Evolutionary conservation across 2,113 vertebrate genomes (phyloP).

Genomic region (Puffinus mauretanicus): DNA sequence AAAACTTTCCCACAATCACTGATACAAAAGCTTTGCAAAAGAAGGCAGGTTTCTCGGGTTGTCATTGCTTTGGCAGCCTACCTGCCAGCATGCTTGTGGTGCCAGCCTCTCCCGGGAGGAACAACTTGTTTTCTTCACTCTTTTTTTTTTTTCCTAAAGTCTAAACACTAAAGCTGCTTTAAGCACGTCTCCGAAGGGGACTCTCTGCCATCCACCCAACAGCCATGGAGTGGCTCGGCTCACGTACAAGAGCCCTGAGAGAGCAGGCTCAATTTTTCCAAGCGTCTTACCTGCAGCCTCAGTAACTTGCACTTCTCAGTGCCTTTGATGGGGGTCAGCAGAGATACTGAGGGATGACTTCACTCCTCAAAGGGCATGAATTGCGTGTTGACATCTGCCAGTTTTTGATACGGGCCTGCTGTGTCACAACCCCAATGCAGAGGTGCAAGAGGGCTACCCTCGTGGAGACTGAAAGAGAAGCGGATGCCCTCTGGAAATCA

Average conservation of each 20-base stretch:
- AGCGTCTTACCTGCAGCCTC: not conserved
- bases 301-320: not conserved
- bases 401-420: not conserved
- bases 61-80: not conserved
- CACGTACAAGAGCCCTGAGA: not conserved
- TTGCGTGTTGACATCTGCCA: not conserved
- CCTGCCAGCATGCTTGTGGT: not conserved
- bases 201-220: not conserved
- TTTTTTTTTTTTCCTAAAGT: accelerated
- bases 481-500: not conserved
- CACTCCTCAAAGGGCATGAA: not conserved
- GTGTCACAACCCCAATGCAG: not conserved
- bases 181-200: not conserved
- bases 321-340: not conserved
- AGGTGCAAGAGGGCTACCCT: not conserved
- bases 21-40: not conserved
- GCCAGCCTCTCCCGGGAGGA: not conserved
- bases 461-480: not conserved
- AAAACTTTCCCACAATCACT: not conserved
- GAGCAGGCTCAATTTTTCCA: not conserved
- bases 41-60: not conserved
- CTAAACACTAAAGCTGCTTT: not conserved
- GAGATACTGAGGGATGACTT: not conserved
- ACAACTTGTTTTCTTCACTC: not conserved
- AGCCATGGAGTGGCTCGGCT: accelerated